A percentile compares a stretch with the other conserved stretches of the same genome.
phyloP scores from a whole-genome alignment of 2,888 invertebrate species.

The Orchestes rusci region DNA sequence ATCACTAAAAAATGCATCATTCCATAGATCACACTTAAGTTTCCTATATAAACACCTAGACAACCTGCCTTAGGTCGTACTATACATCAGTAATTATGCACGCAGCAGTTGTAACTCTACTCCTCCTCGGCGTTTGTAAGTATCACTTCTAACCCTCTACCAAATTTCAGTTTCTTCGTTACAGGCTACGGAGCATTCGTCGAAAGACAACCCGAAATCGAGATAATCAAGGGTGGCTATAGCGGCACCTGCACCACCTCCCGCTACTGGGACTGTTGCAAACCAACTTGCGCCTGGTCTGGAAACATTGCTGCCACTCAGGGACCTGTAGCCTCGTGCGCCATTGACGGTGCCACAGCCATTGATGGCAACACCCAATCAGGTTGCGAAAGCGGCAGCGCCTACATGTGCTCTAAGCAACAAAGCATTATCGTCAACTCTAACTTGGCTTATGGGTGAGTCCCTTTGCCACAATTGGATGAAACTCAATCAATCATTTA shows the following conservation, averaged over 20 bases:
- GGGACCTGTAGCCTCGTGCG: slow-evolving; percentile 16
- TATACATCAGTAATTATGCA: too few species aligned
- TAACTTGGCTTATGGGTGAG: slow-evolving; percentile 24
- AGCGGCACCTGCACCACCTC: slow-evolving; percentile 15
- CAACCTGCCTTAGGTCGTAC: too few species aligned
- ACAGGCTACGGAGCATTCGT: slow-evolving; percentile 11
- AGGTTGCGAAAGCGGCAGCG: slow-evolving; percentile 12
- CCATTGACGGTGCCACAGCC: slow-evolving; percentile 7
- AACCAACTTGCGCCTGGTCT: slow-evolving; percentile 22
- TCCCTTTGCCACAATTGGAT: too few species aligned
- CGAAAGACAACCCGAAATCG: slow-evolving; percentile 17
- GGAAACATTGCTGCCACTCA: slow-evolving; percentile 20
- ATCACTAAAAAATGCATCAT: too few species aligned
- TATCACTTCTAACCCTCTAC: too few species aligned
- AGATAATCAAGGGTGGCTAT: slow-evolving; percentile 11
- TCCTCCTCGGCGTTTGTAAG: too few species aligned
- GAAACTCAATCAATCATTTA: too few species aligned
- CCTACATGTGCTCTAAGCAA: slow-evolving; percentile 21
- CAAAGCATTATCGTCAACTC: slow-evolving; percentile 20
- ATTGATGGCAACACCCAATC: slow-evolving; percentile 17
- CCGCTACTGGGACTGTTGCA: too few species aligned
- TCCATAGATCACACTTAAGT: too few species aligned
- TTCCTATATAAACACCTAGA: too few species aligned
- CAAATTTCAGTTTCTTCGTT: too few species aligned
- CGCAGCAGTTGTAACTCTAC: too few species aligned